Evolutionary conservation across 2,113 vertebrate species (phyloP), one percentile per base, ranked within the genome.

Genomic region (Camelus bactrianus): DNA sequence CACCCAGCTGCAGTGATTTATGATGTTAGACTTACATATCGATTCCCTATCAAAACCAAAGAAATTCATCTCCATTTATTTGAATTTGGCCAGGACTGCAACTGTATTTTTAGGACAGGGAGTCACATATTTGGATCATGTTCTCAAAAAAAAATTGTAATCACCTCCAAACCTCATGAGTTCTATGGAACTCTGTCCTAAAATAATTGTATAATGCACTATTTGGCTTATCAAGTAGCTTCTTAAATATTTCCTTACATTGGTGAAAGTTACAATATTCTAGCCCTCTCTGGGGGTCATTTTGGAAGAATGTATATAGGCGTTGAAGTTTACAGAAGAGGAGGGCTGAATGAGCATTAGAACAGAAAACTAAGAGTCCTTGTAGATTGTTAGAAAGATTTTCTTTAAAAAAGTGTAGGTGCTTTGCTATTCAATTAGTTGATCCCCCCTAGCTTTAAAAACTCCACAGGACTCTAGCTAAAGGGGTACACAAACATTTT

Each of bases 361-460:
- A 56, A 62, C 19, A 92, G n/a, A 96, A 90, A 95, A 86, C 30
- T 30, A 30, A 73, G 60, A 48, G 9, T 64, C 67, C 69, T 79
- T 92, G 11, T 48, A 73, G 65, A 70, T 42, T 80, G 79, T 90
- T 81, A 91, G 67, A 89, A 95, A 83, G 76, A 54, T 35, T 69
- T 83, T 89, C 30, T 93, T 84, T 32, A 32, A 92, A 92, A 91
- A 64, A 85, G 82, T 92, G 80, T 84, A 89, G 48, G 82, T 65
- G 56, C 20, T 62, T 97, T 83, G 20, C 62, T 88, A 80, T 95
- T 96, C 81, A 97, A 95, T 97, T 98, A 98, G 54, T 76, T 56
- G 82, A 94, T 92, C 52, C 67, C 90, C 88, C 95, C 91, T 60
- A 95, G 94, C 65, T 96, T 94, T 88, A 94, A 89, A 95, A 97